A percentile compares a stretch with the other conserved stretches of the same genome.
phyloP scores from a whole-genome alignment of 2,888 invertebrate genomes.

The Harmothoe impar region DNA sequence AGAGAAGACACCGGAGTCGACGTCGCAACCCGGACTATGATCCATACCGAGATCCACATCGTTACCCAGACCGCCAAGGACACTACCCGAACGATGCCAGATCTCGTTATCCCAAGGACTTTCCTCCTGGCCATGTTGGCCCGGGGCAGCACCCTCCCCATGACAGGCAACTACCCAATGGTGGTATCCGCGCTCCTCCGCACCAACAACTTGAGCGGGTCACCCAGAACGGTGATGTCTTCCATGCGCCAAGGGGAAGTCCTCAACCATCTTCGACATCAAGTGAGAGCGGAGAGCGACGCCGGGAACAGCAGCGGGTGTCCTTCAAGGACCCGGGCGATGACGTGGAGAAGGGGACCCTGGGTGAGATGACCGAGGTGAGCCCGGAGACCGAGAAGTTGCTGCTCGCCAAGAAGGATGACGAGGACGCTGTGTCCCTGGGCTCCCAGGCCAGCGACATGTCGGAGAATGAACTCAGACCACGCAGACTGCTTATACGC shows the following conservation, averaged over 20 bases:
- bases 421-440: conserved; percentile 18
- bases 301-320: background rate
- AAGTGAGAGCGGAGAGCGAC: background rate
- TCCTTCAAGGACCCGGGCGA: conserved; percentile 4
- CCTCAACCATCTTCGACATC: background rate
- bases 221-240: conserved; percentile 4
- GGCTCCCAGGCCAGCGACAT: conserved; percentile 15
- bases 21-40: background rate
- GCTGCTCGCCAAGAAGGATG: conserved; percentile 25
- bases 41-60: background rate
- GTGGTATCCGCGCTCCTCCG: background rate
- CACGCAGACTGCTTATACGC: background rate
- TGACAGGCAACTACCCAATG: conserved; percentile 19
- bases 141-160: background rate
- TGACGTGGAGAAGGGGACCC: background rate
- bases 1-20: conserved; percentile 3
- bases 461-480: background rate
- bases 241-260: background rate
- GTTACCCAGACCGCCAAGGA: conserved; percentile 20
- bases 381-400: background rate
- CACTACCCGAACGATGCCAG: background rate
- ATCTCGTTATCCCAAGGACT: background rate
- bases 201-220: background rate
- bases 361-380: background rate
- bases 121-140: background rate